Conservation (phyloP, 2,113 vertebrate genomes). For the Strix uralensis region DNA sequence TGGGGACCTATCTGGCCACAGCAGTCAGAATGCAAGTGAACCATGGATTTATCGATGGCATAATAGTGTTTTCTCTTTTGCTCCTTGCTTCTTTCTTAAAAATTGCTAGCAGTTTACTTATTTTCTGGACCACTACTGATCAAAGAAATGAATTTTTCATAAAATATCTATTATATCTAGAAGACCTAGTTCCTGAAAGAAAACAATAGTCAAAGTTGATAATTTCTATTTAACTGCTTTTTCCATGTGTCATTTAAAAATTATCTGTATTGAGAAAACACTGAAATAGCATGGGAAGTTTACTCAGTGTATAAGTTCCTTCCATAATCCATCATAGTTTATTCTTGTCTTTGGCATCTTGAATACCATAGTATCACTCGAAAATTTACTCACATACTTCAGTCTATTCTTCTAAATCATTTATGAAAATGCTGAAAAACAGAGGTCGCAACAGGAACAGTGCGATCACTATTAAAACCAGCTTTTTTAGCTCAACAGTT, state of each 20-base stretch:
- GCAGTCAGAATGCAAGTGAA: neutral
- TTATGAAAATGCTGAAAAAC: neutral
- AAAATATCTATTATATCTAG: neutral
- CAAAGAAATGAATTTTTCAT: neutral
- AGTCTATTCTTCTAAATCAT: neutral
- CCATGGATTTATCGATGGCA: neutral
- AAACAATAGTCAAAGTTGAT: neutral
- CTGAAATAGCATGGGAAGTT: neutral
- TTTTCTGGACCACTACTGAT: neutral
- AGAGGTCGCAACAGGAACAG: neutral
- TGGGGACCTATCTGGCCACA: neutral
- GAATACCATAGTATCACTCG: neutral
- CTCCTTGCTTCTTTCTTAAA: neutral
- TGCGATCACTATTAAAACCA: neutral
- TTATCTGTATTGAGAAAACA: neutral
- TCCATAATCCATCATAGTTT: neutral
- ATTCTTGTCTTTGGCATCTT: neutral
- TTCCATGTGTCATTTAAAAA: neutral
- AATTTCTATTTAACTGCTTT: neutral
- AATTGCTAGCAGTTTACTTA: neutral
- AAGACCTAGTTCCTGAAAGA: neutral
- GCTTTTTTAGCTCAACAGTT: neutral
- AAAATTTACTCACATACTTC: neutral
- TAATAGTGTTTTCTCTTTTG: neutral
- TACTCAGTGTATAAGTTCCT: neutral